phyloP scores from a whole-genome alignment of 2,888 invertebrate genomes.

The Agrochola circellaris region DNA sequence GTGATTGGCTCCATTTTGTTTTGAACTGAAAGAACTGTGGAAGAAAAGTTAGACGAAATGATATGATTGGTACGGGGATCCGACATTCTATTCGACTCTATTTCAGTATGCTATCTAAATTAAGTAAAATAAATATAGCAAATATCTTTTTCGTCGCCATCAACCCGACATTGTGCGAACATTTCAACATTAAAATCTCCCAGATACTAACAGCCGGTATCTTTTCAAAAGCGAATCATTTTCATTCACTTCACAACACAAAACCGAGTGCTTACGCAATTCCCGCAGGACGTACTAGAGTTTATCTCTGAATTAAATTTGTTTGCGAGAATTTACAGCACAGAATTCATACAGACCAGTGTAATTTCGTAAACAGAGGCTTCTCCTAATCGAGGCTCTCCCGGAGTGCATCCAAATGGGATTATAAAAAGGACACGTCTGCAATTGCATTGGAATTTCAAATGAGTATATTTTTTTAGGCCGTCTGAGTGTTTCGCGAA shows the following conservation, averaged over 20 bases:
- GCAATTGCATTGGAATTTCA: constrained; percentile 87
- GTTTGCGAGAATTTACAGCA: constrained; percentile 59
- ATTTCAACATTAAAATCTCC: constrained; percentile 20
- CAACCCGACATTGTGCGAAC: background rate
- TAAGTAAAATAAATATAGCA: background rate
- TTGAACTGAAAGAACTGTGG: constrained; percentile 23
- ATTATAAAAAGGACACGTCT: constrained; percentile 84
- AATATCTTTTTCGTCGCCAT: background rate
- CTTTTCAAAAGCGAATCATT: constrained; percentile 45
- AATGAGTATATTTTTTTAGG: constrained; percentile 88
- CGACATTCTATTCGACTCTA: background rate
- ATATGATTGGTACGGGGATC: background rate
- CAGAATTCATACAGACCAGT: constrained; percentile 57
- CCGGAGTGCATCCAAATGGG: constrained; percentile 82
- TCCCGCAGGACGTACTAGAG: constrained; percentile 49
- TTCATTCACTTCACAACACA: constrained; percentile 50
- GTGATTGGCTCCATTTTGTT: constrained; percentile 42
- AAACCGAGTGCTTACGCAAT: constrained; percentile 49
- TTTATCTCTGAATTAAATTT: constrained; percentile 68
- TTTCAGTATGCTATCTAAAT: background rate
- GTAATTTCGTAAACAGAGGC: constrained; percentile 73
- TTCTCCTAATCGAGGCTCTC: constrained; percentile 71
- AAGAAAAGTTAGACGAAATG: background rate
- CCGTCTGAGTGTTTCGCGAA: constrained; percentile 84
- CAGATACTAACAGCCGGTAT: constrained; percentile 30